Percentiles rank a stretch among this genome's conserved stretches.
These are phyloP conservation scores for Brenthis hecate DNA, from an alignment of 2,888 invertebrate species.

Conservation along the genomic window DNA sequence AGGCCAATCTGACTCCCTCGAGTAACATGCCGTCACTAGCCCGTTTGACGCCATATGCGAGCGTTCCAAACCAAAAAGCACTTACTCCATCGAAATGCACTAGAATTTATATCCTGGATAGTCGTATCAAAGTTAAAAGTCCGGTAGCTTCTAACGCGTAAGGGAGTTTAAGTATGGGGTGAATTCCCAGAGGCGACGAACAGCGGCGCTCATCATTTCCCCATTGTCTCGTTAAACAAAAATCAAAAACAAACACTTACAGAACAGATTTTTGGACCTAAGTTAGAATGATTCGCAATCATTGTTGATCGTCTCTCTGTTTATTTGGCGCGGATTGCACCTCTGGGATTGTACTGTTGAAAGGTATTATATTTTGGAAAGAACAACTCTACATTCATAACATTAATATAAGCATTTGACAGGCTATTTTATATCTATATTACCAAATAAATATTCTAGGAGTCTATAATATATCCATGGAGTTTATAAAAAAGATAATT, in stretches of 20 bases:
- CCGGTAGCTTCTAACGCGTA: constrained; percentile 48
- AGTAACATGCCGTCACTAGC: constrained; percentile 78
- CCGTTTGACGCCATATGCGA: constrained; percentile 80
- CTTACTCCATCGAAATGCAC: constrained; percentile 47
- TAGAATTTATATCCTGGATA: constrained; percentile 54
- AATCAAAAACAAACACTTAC: constrained; percentile 81
- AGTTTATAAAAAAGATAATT: no score
- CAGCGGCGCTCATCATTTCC: constrained; percentile 80
- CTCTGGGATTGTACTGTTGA: constrained; percentile 57
- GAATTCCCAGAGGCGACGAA: constrained; percentile 77
- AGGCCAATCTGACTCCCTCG: constrained; percentile 76
- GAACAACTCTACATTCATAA: constrained; percentile 11
- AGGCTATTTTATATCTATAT: no score
- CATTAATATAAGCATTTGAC: not conserved
- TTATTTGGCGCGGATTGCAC: constrained; percentile 63
- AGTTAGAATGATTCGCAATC: constrained; percentile 73
- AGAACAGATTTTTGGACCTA: constrained; percentile 74
- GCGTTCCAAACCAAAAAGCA: constrained; percentile 53
- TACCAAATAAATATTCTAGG: no score
- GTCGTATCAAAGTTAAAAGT: constrained; percentile 56
- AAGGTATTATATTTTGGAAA: constrained; percentile 47
- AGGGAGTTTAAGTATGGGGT: constrained; percentile 67
- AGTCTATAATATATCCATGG: no score
- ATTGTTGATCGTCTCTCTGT: constrained; percentile 58
- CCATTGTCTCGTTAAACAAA: constrained; percentile 83